Evolutionary conservation across 2,888 invertebrate species (phyloP).

Genomic region (Nezara viridula): DNA sequence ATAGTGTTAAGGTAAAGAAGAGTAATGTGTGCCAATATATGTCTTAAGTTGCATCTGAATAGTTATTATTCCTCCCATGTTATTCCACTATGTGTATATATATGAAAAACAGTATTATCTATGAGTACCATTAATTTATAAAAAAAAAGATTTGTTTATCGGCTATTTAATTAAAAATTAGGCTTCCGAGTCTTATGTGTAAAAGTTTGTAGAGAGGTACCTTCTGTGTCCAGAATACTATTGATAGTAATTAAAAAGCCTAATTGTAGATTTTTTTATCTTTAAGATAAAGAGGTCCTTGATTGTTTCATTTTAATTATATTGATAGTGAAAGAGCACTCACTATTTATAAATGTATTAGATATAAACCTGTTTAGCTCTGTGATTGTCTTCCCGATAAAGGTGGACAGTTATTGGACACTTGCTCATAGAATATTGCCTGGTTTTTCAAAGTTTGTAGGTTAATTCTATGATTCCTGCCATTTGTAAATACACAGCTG

Average conservation of each 20-base stretch:
- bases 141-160: conserved; percentile 42
- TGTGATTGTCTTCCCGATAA: conserved; percentile 42
- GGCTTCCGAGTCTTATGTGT: conserved; percentile 16
- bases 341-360: conserved; percentile 38
- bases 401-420: conserved; percentile 45
- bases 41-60: conserved; percentile 55
- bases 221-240: background rate
- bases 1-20: conserved; percentile 51
- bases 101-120: conserved; percentile 54
- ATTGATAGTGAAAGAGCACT: conserved; percentile 38
- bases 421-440: conserved; percentile 58
- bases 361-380: conserved; percentile 10
- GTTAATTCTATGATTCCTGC: conserved; percentile 57
- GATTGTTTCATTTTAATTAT: background rate
- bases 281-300: background rate
- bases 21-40: conserved; percentile 59
- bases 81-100: conserved; percentile 48
- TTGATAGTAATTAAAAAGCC: conserved; percentile 28
- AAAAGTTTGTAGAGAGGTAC: conserved; percentile 24
- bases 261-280: background rate
- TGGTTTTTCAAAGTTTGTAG: conserved; percentile 53
- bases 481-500: conserved; percentile 57
- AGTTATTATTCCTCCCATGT: conserved; percentile 40
- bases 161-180: conserved; percentile 19
- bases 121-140: conserved; percentile 57